Base-by-base conservation (phyloP, 1,140 invertebrate species). In the Ceratoteleas bidentatus region DNA sequence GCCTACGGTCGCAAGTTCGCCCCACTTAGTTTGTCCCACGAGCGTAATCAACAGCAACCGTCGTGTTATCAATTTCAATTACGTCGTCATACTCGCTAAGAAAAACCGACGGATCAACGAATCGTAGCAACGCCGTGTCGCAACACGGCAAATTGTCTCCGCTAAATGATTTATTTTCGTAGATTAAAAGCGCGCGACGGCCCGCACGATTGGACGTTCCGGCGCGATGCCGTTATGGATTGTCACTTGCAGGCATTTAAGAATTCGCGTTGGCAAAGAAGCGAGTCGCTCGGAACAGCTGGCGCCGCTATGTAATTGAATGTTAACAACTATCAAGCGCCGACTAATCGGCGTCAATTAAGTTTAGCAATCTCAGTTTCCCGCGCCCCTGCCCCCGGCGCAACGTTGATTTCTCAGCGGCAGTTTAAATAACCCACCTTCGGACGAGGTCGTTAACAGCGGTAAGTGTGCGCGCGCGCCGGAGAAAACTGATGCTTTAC, bases 291-390 rank as follows among this genome's bases (percentile, higher is more conserved):
- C 14, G 56, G 50, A 61, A 64, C 61, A 77, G 56, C 32, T 2
- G 52, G 49, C 56, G 57, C 68, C 38, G 40, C 49, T 38, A 61
- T 78, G 72, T 85, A 85, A 85, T 84, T 84, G 80, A 85, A 85
- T 77, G 83, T 84, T 85, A 85, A 85, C 80, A 77, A 86, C 85
- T 84, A 84, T 86, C 81, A 84, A 84, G 85, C 80, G 81, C 58
- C 81, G 80, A 77, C 80, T 86, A 83, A 86, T 86, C 75, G 76
- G 82, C 85, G 80, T 86, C 83, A 84, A 84, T 86, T 85, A 84
- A 84, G 74, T 77, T 77, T 70, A 69, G 80, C 83, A 84, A 84
- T 85, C 84, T 84, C 83, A 83, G 80, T 81, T 73, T 83, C 70
- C 65, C 75, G 57, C 24, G 24, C 24, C 24, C 24, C 24, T 24